Evolutionary conservation across 2,113 vertebrate genomes (phyloP), one percentile per base, ranked within the genome.

Genomic region (Hipposideros armiger): DNA sequence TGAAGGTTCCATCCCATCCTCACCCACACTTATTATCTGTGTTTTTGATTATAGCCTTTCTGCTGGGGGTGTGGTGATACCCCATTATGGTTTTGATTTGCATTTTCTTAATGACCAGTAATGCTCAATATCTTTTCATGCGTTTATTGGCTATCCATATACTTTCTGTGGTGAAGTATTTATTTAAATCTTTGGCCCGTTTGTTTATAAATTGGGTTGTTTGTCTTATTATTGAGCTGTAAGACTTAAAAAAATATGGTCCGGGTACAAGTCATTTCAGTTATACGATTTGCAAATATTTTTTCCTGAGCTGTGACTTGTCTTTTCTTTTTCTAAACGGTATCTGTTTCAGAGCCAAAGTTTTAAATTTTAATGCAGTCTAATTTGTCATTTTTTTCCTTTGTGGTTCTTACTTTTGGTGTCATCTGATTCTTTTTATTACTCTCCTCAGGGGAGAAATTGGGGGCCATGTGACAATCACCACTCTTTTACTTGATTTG

Each of bases 261-360:
- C 50, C 45, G 17, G 64, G 45, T 40, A 54, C 13, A 85, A 81
- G 17, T 45, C 19, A n/a, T 56, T 91, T 91, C 26, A 81, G 22
- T 45, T 67, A 36, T 10, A 54, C n/a, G 28, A n/a, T 66, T 42
- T 72, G 14, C 22, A 96, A 82, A 47, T 76, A 62, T 92, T 67
- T 87, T 95, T 42, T 80, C n/a, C 67, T 30, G 10, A 11, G 5
- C 22, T n/a, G 4, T 84, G 45, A 50, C 28, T 82, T 45, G 8
- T 50, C 69, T 87, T 94, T 96, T 81, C 77, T 62, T 73, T 96
- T 94, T 85, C 62, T 58, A 66, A 50, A 73, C 73, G 16, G 22
- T 62, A 1, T 72, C 47, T 84, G 88, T 80, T 22, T 3, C 82
- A 72, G 40, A 92, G 60, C 24, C 66, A 50, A 77, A 3, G 4